Conservation (phyloP, 2,113 vertebrate species). For the western clawed frog (Xenopus tropicalis) region UCB_Xtro_10.0 CM004445.2:110432501-110433000, state of each 20-base stretch:
- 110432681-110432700: conserved; percentile 42
- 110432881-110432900: not conserved
- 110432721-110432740: conserved; percentile 32
- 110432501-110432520: conserved; percentile 4
- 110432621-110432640: conserved; percentile 36
- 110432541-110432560: not conserved
- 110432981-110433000: no score
- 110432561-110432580: conserved; percentile 7
- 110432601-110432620: conserved; percentile 38
- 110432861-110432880: not conserved
- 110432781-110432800: conserved; percentile 23
- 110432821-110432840: conserved; percentile 1
- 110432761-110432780: conserved; percentile 28
- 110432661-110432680: conserved; percentile 29
- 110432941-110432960: no score
- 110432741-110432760: conserved; percentile 31
- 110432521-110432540: conserved; percentile 3
- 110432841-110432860: conserved; percentile 15
- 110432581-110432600: conserved; percentile 13
- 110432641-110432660: conserved; percentile 42
- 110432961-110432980: not conserved
- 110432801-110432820: conserved; percentile 19
- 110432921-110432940: no score
- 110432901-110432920: not conserved
- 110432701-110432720: conserved; percentile 40